Evolutionary conservation across 2,888 invertebrate species (phyloP), one percentile per base, ranked within the genome.

Genomic region (Eremobia ochroleuca): DNA sequence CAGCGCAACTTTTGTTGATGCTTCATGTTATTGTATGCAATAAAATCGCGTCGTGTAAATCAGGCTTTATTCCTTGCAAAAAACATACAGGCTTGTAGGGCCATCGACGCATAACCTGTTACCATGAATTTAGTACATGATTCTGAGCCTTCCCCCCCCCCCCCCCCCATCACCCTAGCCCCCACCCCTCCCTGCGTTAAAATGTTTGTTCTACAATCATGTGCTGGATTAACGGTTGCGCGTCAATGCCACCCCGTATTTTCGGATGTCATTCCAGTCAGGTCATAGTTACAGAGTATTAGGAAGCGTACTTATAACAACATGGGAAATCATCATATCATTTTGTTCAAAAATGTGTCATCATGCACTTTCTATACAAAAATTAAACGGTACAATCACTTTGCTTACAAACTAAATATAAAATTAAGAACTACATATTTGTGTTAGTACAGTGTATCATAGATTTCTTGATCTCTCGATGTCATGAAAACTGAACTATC

Each of bases 401-500:
- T 81, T 81, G 76, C 86, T 89, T 87, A 87, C 11, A 64, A 85
- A 87, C 87, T 86, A 88, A 88, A 86, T 81, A 86, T 40, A 80
- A 85, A 85, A 78, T 75, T 76, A 80, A 80, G 52, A 74, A 62
- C 80, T 87, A n/a, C n/a, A n/a, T n/a, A 83, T 75, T 77, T 87
- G 86, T 78, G 86, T 87, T 85, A 85, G 65, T 86, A 80, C 70
- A 74, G 74, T 73, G 70, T 52, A 73, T 40, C 13, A 82, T 61
- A 66, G 37, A 86, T 49, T 59, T 64, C 84, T 76, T 71, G 76
- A n/a, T n/a, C n/a, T n/a, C n/a, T 81, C 55, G 73, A 74, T 81
- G 76, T 65, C 61, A 69, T 76, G 76, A 66, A 72, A 78, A 86
- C 78, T 69, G 58, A 73, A 81, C 15, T 58, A 65, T 55, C 37